Base-by-base conservation (phyloP, 1,140 invertebrate species). In the Octopus bimaculoides region DNA sequence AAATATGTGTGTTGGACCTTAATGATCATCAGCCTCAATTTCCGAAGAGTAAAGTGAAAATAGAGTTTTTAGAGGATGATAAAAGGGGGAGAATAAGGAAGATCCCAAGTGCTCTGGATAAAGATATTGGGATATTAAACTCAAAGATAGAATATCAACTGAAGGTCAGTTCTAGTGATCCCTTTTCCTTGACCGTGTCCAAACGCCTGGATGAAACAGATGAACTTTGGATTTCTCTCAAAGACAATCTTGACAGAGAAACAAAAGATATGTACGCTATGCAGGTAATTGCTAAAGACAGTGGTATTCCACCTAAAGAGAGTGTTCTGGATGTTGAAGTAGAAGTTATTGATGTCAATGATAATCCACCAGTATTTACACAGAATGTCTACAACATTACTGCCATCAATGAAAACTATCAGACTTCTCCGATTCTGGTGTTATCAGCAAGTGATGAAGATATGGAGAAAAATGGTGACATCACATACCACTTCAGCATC, bases 221-320 rank as follows among this genome's bases (percentile, higher is more conserved):
- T 41, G 26, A 41, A 41, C 26, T 41, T 1, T 41, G 26, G 26
- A 41, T 41, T 41, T 41, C 26, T 41, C 26, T 41, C 5, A 81
- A 95, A 0, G 96, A 95, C 1, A 94, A 93, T 56, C 89, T 98
- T n/a, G 96, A 98, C 87, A 93, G 96, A 81, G 96, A 98, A 90
- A 91, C 92, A 12, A 93, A 94, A 78, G 93, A 95, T 66, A 93
- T 95, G 86, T 98, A 96, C 85, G 92, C 94, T 17, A 90, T 98
- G 74, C 95, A 97, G 91, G 94, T 98, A 4, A 92, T 95, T 83
- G 96, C 96, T 0, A 89, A 96, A 82, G 96, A 98, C 89, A 95
- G 94, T 14, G 87, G 86, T 0, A 79, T 52, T 0, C 86, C 86
- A 26, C 95, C 95, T 3, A 95, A 94, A 84, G 96, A 96, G 86